Base-by-base conservation (phyloP, 2,888 invertebrate species). In the Caradrina kadenii region DNA sequence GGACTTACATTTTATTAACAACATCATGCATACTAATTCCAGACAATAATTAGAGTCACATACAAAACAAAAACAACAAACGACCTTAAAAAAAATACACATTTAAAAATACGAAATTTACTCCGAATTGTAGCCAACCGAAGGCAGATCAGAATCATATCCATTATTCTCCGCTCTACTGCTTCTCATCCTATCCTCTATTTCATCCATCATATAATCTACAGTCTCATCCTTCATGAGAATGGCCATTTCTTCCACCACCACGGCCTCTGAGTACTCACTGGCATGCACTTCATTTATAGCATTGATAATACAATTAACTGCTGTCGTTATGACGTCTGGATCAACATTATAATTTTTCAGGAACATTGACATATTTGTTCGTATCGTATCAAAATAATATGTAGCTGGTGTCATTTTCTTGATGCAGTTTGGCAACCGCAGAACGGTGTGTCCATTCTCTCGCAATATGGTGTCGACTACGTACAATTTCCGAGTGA, bases 361-460 rank as follows among this genome's bases (percentile, higher is more conserved):
- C 1, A 31, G n/a, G 13, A 26, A 5, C 5, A 5, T 0, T 11
- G 35, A 48, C 48, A 79, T 22, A 48, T 73, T 72, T 0, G 1
- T 17, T 0, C 26, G 39, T 6, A 79, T 26, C n/a, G 65, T 63
- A 48, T 79, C 77, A 1, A 53, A 48, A 10, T 56, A 62, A n/a
- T 21, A 60, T 0, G 73, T 68, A 0, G 78, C 50, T 6, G 81
- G 81, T 1, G 81, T 60, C 26, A 79, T 8, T 22, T 69, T 81
- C 0, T 26, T 17, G 1, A 79, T 61, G 22, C 68, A 73, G 6
- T 81, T 31, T 0, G 79, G 79, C 42, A 79, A 52, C 19, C 79
- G 63, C 49, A 79, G 49, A 31, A 81, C 78, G 0, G 48, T 53
- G 31, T 79, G 81, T 1, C 63, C 79, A 19, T 52, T 10, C 2